Conservation (phyloP, 2,113 vertebrate genomes). For the Maccullochella peelii region DNA sequence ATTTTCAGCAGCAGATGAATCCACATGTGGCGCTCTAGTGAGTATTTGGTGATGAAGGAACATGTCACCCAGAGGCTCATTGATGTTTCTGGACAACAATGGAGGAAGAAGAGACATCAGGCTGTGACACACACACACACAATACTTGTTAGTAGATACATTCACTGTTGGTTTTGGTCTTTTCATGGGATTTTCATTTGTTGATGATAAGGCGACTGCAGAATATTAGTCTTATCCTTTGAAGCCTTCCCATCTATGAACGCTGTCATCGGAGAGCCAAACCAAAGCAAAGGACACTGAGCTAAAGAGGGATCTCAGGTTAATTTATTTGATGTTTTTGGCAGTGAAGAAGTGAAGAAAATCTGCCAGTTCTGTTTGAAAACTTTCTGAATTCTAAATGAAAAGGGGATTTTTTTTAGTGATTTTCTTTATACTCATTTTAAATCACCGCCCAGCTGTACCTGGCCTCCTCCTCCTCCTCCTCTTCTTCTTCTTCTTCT, state of each 20-base stretch:
- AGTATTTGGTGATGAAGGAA: too few species aligned
- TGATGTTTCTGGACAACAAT: too few species aligned
- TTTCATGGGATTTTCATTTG: background rate
- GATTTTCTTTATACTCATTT: background rate
- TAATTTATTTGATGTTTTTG: background rate
- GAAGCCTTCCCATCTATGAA: background rate
- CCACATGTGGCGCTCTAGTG: too few species aligned
- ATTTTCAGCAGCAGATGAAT: too few species aligned
- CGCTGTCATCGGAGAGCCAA: background rate
- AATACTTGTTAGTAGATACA: too few species aligned
- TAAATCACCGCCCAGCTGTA: background rate
- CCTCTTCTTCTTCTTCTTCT: background rate
- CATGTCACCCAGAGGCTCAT: too few species aligned
- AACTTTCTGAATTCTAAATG: conserved; percentile 1
- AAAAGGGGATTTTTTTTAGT: background rate
- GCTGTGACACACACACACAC: too few species aligned
- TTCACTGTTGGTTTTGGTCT: too few species aligned
- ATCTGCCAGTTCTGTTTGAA: background rate
- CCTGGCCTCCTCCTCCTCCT: conserved; percentile 12
- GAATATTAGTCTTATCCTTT: background rate
- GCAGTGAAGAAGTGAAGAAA: background rate
- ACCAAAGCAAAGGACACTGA: background rate
- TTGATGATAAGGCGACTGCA: too few species aligned
- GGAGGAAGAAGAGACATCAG: too few species aligned
- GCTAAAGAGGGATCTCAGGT: background rate